These are phyloP conservation scores for Cirrhinus molitorella DNA, from an alignment of 2,797 vertebrate genomes.

Conservation along the genomic window DNA sequence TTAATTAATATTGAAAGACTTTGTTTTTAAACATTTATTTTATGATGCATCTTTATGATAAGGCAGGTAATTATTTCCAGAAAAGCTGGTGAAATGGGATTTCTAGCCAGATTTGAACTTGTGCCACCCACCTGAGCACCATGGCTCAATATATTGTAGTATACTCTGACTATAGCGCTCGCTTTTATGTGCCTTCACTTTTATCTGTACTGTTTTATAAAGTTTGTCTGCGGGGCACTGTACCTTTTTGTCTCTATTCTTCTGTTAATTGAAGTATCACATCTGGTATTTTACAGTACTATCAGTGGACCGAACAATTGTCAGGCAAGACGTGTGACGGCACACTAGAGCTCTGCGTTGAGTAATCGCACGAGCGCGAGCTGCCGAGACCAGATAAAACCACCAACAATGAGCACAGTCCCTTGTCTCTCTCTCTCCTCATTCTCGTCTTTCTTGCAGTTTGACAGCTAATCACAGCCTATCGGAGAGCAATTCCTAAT, in stretches of 20 bases:
- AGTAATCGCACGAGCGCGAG: constrained; percentile 3
- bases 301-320: not conserved
- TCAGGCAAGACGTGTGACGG: constrained; percentile 16
- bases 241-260: not conserved
- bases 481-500: constrained; percentile 37
- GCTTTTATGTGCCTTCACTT: not conserved
- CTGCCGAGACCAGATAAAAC: constrained; percentile 24
- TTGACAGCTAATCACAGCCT: constrained; percentile 52
- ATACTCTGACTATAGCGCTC: too few species aligned
- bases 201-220: not conserved
- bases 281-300: constrained; percentile 22
- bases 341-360: not conserved
- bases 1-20: too few species aligned
- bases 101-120: not conserved
- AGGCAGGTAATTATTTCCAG: not conserved
- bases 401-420: constrained; percentile 15
- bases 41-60: not conserved
- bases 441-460: constrained; percentile 24
- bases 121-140: not conserved
- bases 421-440: constrained; percentile 2
- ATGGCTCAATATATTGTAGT: not conserved
- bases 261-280: constrained; percentile 26
- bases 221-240: not conserved
- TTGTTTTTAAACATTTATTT: too few species aligned
- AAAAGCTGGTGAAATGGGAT: not conserved